Evolutionary conservation across 2,113 vertebrate genomes (phyloP).

Genomic region (Saiga tatarica): DNA sequence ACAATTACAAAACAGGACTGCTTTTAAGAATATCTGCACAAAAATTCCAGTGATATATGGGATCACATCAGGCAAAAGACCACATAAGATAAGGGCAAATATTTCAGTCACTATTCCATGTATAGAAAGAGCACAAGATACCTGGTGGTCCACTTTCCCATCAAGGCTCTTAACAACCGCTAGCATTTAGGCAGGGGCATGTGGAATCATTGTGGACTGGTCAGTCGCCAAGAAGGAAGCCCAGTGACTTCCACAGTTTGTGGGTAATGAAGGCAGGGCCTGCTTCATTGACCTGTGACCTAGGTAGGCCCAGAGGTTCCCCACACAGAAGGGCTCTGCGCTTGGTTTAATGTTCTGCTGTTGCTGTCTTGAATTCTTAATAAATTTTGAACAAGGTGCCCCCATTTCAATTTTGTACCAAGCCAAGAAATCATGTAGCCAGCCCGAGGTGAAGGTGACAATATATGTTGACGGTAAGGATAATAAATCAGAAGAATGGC

Average conservation of each 20-base stretch:
- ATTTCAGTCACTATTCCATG: neutral
- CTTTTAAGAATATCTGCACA: slow-evolving; percentile 17
- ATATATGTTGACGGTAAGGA: neutral
- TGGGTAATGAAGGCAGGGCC: neutral
- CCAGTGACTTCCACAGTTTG: neutral
- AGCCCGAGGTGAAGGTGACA: neutral
- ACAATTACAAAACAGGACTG: slow-evolving; percentile 45
- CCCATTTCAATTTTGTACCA: neutral
- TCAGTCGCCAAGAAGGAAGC: neutral
- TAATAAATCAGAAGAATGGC: neutral
- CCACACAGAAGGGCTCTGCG: neutral
- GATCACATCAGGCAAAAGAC: neutral
- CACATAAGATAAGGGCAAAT: neutral
- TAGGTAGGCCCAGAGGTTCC: neutral
- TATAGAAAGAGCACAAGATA: slow-evolving; percentile 17
- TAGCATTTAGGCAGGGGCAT: neutral
- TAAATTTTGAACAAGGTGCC: neutral
- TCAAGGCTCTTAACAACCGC: slow-evolving; percentile 32
- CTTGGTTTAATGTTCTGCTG: neutral
- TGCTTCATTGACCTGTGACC: neutral
- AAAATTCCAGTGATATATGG: neutral
- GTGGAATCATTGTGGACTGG: neutral
- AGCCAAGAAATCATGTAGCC: neutral
- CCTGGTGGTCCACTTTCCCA: slow-evolving; percentile 25
- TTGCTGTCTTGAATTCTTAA: neutral